These are phyloP conservation scores for Gobius niger DNA, from an alignment of 2,113 vertebrate genomes.

Conservation along the genomic window DNA sequence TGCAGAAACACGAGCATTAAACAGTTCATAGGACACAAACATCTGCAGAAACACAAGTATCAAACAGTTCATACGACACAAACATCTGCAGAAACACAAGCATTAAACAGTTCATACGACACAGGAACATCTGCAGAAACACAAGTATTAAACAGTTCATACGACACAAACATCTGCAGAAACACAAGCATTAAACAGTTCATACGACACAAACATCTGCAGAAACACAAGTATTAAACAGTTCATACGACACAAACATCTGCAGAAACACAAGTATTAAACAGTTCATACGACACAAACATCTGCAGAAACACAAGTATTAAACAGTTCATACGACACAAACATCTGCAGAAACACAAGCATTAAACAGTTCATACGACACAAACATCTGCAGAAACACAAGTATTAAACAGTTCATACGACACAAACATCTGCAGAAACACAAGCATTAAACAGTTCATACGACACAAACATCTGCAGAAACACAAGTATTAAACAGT, in stretches of 20 bases:
- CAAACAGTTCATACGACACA: background rate
- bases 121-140: conserved; percentile 73
- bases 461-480: conserved; percentile 66
- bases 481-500: conserved; percentile 16
- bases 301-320: conserved; percentile 70
- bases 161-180: conserved; percentile 66
- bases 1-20: conserved; percentile 1
- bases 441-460: background rate
- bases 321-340: background rate
- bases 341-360: conserved; percentile 71
- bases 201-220: conserved; percentile 66
- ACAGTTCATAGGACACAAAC: background rate
- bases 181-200: conserved; percentile 14
- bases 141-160: background rate
- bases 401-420: background rate
- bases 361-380: background rate
- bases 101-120: background rate
- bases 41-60: conserved; percentile 70
- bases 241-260: conserved; percentile 49
- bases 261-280: conserved; percentile 52
- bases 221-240: conserved; percentile 15
- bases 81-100: conserved; percentile 71
- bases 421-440: conserved; percentile 69
- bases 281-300: background rate
- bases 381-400: conserved; percentile 70